Base-by-base conservation (phyloP, 2,113 vertebrate genomes). In the Mobula hypostoma region DNA sequence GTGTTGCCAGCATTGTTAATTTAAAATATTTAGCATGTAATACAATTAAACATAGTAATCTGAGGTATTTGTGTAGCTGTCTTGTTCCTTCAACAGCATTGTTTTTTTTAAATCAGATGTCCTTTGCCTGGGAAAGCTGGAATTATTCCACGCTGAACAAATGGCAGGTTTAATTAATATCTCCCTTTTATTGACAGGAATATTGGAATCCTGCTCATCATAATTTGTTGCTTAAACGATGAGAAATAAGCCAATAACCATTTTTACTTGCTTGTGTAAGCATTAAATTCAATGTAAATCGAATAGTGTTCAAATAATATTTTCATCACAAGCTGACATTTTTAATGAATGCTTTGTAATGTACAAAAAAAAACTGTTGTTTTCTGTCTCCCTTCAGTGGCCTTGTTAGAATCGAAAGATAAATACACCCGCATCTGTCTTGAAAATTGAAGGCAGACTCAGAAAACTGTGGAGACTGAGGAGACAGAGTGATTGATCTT, bases 241-340 rank as follows among this genome's bases (percentile, higher is more conserved):
- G 83, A 87, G 15, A 32, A 82, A 61, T 19, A 87, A 56, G 68
- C 61, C 66, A 90, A 90, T 68, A 90, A 19, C 0, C 0, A 87
- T 61, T 87, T 61, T 56, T 56, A 87, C 36, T 90, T 90, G 61
- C 63, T 90, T 61, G 27, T 90, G 14, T 29, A 68, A 36, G 87
- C n/a, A 66, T 63, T 36, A 68, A 66, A 21, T 56, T 61, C 9
- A 40, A 19, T 17, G 17, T 63, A 70, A 91, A 29, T 70, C 29
- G n/a, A 70, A 91, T 70, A 68, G n/a, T 21, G 24, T 19, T 68
- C 63, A 70, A 91, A 70, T 70, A 29, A 40, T 70, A 91, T 12
- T 36, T 70, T 70, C n/a, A 36, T 70, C 88, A 70, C 88, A 68
- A 70, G n/a, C n/a, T 70, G 87, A 68, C 87, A 91, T 36, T 91